phyloP scores from a whole-genome alignment of 2,113 vertebrate species.

The Calidris pugnax region DNA sequence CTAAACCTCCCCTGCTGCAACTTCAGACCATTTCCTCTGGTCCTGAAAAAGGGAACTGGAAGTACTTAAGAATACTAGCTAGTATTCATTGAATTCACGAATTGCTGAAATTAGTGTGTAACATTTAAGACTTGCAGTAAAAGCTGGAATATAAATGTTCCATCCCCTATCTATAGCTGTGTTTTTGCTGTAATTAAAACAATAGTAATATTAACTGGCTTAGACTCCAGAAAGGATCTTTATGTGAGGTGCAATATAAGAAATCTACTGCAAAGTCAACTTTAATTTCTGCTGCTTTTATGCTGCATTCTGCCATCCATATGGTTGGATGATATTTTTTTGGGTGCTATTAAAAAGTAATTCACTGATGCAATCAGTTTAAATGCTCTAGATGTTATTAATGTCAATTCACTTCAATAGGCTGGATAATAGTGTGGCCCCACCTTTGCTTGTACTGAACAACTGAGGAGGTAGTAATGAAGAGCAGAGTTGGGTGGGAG shows the following conservation, averaged over 20 bases:
- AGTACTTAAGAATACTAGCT: background rate
- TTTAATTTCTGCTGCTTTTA: background rate
- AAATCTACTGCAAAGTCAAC: background rate
- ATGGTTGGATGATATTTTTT: rapidly evolving
- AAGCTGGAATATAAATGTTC: background rate
- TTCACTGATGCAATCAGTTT: background rate
- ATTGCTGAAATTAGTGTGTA: background rate
- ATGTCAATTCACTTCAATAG: background rate
- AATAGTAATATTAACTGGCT: background rate
- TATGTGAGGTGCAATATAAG: background rate
- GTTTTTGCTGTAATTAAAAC: background rate
- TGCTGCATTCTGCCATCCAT: background rate
- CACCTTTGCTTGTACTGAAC: background rate
- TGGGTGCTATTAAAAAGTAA: background rate
- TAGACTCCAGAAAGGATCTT: background rate
- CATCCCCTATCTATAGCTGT: background rate
- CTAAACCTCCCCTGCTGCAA: no score
- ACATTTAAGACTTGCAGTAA: background rate
- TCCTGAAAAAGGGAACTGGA: background rate
- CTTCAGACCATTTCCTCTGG: no score
- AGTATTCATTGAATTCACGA: background rate
- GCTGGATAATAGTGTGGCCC: background rate
- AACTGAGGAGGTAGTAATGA: background rate
- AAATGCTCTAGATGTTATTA: background rate
- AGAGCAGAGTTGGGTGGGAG: background rate